Evolutionary conservation across 1,140 invertebrate species (phyloP).

Genomic region (Dolichoris vasculosae): DNA sequence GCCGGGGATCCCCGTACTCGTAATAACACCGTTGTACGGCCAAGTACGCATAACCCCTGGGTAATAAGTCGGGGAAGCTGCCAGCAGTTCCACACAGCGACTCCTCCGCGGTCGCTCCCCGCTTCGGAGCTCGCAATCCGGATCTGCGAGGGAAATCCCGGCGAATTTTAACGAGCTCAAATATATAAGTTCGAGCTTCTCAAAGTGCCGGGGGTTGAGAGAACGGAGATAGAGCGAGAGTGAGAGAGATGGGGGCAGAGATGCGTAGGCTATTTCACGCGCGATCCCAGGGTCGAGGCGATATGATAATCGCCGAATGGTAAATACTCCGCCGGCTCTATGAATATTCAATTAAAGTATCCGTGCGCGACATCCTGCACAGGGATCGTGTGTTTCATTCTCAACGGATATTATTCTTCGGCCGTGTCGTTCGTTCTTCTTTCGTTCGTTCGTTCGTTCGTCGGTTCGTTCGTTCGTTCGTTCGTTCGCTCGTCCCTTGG

Average conservation of each 20-base stretch:
- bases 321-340: constrained; percentile 51
- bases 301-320: constrained; percentile 55
- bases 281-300: neutral
- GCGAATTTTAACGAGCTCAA: constrained; percentile 49
- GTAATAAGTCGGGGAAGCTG: constrained; percentile 36
- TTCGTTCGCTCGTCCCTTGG: no score
- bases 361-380: neutral
- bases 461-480: no score
- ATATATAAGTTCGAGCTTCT: constrained; percentile 29
- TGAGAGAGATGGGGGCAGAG: neutral
- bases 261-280: neutral
- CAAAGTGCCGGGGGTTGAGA: neutral
- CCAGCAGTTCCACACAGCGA: neutral
- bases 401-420: neutral
- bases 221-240: neutral
- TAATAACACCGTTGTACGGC: neutral
- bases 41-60: constrained; percentile 16
- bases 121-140: neutral
- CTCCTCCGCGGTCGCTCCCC: neutral
- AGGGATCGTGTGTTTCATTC: neutral
- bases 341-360: constrained; percentile 59
- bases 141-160: constrained; percentile 23
- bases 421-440: neutral
- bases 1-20: neutral
- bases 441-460: neutral